phyloP scores from a whole-genome alignment of 2,113 vertebrate species.

The Ovis canadensis region DNA sequence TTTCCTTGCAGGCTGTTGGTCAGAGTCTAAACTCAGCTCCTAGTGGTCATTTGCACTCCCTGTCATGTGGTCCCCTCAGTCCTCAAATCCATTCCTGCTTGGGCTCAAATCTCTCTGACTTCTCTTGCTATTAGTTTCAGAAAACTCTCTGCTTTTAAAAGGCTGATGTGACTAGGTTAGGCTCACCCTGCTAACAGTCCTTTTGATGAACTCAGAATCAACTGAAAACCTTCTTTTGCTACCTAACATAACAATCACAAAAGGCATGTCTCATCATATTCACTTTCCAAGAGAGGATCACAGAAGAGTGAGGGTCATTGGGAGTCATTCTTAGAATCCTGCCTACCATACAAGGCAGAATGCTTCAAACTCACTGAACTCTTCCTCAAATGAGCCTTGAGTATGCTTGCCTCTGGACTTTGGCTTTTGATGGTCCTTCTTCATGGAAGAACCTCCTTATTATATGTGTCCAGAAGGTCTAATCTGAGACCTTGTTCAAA shows the following conservation, averaged over 20 bases:
- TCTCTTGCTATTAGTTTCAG: background rate
- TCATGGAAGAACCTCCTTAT: background rate
- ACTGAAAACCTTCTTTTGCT: background rate
- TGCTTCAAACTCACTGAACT: background rate
- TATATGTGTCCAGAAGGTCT: background rate
- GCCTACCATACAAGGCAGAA: background rate
- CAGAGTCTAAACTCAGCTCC: background rate
- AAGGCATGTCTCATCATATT: background rate
- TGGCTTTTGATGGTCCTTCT: background rate
- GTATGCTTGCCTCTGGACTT: background rate
- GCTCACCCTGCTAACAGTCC: background rate
- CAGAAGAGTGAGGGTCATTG: fast-evolving
- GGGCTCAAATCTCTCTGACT: background rate
- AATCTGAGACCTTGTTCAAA: background rate
- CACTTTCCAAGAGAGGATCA: background rate
- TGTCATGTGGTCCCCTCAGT: background rate
- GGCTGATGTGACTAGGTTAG: background rate
- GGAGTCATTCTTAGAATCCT: background rate
- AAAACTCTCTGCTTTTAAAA: background rate
- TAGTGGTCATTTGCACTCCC: too few species aligned
- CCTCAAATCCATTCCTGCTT: background rate
- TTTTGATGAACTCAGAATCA: background rate
- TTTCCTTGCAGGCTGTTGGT: background rate
- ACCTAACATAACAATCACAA: background rate
- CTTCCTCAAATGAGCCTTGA: background rate